These are phyloP conservation scores for Amphipoea lucens DNA, from an alignment of 2,888 invertebrate genomes.

Conservation along the genomic window DNA sequence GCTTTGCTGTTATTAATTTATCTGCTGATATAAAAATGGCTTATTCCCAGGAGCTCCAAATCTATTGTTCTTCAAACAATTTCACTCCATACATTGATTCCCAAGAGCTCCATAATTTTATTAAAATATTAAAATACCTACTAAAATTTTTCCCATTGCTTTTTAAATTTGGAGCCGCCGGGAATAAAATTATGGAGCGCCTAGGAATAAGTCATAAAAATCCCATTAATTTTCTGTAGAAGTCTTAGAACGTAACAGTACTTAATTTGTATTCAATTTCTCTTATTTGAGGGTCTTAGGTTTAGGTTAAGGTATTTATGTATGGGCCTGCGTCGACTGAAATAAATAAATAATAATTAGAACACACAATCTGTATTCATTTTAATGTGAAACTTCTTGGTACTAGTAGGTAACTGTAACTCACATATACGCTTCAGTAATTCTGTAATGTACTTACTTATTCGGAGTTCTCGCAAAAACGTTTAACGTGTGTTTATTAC, in stretches of 20 bases:
- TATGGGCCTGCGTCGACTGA: too few species aligned
- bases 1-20: conserved; percentile 1
- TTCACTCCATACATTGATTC: too few species aligned
- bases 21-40: background rate
- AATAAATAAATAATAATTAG: too few species aligned
- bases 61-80: too few species aligned
- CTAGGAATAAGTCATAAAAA: background rate
- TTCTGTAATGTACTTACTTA: conserved; percentile 30
- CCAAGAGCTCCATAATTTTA: too few species aligned
- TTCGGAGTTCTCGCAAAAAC: conserved; percentile 40
- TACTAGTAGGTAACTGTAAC: conserved; percentile 1
- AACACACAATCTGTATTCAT: conserved; percentile 9
- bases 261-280: background rate
- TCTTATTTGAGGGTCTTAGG: background rate
- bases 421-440: conserved; percentile 27
- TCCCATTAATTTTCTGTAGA: background rate
- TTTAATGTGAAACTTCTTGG: conserved; percentile 21
- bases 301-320: too few species aligned
- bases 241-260: background rate
- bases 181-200: too few species aligned
- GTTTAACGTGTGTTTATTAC: conserved; percentile 32
- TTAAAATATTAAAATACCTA: too few species aligned
- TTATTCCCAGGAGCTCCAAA: too few species aligned
- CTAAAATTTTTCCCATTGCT: too few species aligned
- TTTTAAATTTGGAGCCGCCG: too few species aligned